Evolutionary conservation across 1,140 invertebrate species (phyloP), one percentile per base, ranked within the genome.

Genomic region (Maniola jurtina): DNA sequence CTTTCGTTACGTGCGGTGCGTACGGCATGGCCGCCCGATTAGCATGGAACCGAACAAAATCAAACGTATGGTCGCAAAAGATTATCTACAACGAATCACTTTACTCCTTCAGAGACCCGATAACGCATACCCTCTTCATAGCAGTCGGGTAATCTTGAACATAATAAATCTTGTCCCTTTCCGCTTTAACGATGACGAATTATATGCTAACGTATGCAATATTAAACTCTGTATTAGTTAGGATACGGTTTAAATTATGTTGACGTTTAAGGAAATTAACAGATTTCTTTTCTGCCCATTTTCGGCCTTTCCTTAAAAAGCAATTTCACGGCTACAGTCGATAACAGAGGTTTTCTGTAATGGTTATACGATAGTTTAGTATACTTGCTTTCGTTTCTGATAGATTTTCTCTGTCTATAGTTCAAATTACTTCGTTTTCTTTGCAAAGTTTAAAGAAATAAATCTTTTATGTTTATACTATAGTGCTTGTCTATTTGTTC

Each of bases 91-190:
- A 72, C 63, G 66, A 72, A 68, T 66, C 65, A 61, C 64, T 55
- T 61, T n/a, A 34, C 15, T 58, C 13, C 11, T 13, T 11, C 33
- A 52, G 57, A 54, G n/a, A 66, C 40, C 33, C 48, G 25, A 66
- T 54, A 54, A 55, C 25, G 35, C 48, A 59, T 61, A 66, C 64
- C 66, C 66, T 68, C 40, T 64, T 66, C 47, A 72, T 68, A 60
- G 56, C 34, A 64, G 61, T 50, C n/a, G 59, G 63, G 61, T 69
- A 68, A 69, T 69, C 71, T 69, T 40, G 64, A 72, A 72, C 71
- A 72, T 69, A 66, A 72, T 72, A 72, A 72, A 72, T 72, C 71
- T 66, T 72, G 64, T 64, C 62, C 65, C 42, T 62, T 72, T 68
- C 68, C 60, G 54, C 71, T 63, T 54, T 58, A 57, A 64, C 61